phyloP scores from a whole-genome alignment of 2,888 invertebrate genomes.

The Scaptomyza parva region DNA sequence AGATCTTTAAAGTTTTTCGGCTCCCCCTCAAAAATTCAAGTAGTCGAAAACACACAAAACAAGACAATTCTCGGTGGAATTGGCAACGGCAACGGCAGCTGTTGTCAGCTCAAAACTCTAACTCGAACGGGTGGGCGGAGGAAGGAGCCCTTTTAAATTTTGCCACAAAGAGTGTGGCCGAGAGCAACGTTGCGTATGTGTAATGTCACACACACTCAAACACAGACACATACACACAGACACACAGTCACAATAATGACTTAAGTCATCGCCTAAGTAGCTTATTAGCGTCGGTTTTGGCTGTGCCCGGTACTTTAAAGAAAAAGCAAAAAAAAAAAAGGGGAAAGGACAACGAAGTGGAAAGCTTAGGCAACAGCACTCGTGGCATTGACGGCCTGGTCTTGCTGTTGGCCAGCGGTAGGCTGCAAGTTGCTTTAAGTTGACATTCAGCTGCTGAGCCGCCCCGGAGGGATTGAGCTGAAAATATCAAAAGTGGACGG shows the following conservation, averaged over 20 bases:
- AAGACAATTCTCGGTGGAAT: constrained; percentile 7
- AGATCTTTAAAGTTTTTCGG: constrained; percentile 6
- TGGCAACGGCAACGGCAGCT: constrained; percentile 1
- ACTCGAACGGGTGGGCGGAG: background rate
- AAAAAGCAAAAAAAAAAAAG: constrained; percentile 29
- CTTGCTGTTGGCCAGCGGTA: constrained; percentile 57
- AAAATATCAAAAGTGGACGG: constrained; percentile 62
- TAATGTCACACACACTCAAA: constrained; percentile 44
- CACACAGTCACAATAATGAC: constrained; percentile 60
- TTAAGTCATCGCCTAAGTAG: constrained; percentile 75
- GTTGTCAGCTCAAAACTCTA: constrained; percentile 32
- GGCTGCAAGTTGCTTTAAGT: constrained; percentile 66
- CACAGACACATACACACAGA: constrained; percentile 10
- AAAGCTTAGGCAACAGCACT: constrained; percentile 7
- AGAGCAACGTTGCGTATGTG: constrained; percentile 64
- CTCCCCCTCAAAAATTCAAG: background rate
- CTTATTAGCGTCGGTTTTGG: constrained; percentile 71
- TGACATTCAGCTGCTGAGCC: constrained; percentile 64
- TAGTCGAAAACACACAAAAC: background rate
- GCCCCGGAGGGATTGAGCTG: constrained; percentile 38
- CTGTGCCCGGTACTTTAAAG: constrained; percentile 40
- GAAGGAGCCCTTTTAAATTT: constrained; percentile 2
- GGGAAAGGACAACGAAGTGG: constrained; percentile 36
- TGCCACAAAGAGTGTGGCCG: constrained; percentile 21
- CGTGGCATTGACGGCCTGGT: constrained; percentile 14